Percentiles rank a stretch among this genome's conserved stretches.
phyloP scores from a whole-genome alignment of 92 coral and sea anemone species.

The Paramuricea clavata region DNA sequence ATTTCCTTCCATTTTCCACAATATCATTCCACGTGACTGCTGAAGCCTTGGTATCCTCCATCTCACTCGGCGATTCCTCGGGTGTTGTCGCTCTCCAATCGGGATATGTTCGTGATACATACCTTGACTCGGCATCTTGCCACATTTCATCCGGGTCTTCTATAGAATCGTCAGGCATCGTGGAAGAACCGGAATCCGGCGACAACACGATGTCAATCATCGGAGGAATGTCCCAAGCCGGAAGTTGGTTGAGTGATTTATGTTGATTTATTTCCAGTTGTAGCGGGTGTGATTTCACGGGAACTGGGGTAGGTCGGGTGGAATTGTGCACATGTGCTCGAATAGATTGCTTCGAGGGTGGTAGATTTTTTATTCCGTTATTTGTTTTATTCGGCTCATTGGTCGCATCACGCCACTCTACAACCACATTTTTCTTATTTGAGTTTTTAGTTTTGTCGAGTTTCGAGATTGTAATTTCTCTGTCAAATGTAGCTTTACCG shows the following conservation, averaged over 20 bases:
- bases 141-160: constrained; percentile 12
- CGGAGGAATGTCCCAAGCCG: constrained; percentile 48
- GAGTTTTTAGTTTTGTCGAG: neutral
- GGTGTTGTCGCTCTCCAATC: neutral
- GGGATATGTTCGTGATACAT: neutral
- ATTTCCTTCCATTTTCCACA: constrained; percentile 39
- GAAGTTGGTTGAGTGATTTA: constrained; percentile 5
- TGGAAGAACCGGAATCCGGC: constrained; percentile 30
- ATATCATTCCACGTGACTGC: constrained; percentile 36
- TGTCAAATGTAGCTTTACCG: constrained; percentile 30
- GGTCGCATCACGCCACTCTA: constrained; percentile 6
- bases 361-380: neutral
- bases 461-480: neutral
- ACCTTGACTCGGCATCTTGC: neutral
- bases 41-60: neutral
- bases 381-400: neutral
- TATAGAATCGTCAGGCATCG: constrained; percentile 12
- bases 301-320: neutral
- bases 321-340: constrained; percentile 4
- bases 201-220: constrained; percentile 42
- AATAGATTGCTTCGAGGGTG: neutral
- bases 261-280: neutral
- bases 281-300: constrained; percentile 13
- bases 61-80: neutral
- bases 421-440: neutral